Evolutionary conservation across 2,888 invertebrate species (phyloP).

Genomic region (Pollenia griseotomentosa): DNA sequence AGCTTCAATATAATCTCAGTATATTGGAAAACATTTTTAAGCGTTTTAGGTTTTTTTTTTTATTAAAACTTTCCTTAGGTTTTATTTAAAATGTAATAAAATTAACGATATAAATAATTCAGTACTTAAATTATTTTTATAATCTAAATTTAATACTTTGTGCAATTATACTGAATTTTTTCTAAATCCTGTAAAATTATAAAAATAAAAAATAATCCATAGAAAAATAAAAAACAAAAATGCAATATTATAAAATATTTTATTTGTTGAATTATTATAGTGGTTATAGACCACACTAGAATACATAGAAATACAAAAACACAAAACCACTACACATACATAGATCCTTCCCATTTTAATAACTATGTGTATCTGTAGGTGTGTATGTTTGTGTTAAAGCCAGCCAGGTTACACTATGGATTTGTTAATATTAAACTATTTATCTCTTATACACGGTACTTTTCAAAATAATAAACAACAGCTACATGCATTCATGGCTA

Average conservation of each 20-base stretch:
- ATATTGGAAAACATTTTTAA: no score
- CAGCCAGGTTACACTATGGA: conserved; percentile 26
- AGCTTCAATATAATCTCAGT: no score
- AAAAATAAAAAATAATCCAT: not conserved
- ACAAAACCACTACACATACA: conserved; percentile 38
- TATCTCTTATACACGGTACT: conserved; percentile 2
- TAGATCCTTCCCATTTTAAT: not conserved
- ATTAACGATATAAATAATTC: conserved; percentile 2
- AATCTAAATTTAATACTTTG: conserved; percentile 7
- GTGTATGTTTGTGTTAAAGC: not conserved
- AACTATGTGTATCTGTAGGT: not conserved
- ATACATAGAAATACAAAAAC: not conserved
- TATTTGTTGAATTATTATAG: conserved; percentile 41
- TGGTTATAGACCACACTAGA: conserved; percentile 9
- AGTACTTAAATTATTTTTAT: not conserved
- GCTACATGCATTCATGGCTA: conserved; percentile 22
- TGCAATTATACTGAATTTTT: conserved; percentile 2
- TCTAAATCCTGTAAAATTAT: not conserved
- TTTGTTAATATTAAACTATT: conserved; percentile 40
- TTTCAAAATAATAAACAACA: conserved; percentile 41
- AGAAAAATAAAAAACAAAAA: not conserved
- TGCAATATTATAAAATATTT: conserved; percentile 19
- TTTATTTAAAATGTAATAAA: not conserved
- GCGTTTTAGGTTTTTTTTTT: not conserved
- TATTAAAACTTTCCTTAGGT: not conserved